Percentiles rank a stretch among this genome's conserved stretches.
Evolutionary conservation across 2,113 vertebrate species (phyloP).

Genomic region (Trochalopteron elliotii): DNA sequence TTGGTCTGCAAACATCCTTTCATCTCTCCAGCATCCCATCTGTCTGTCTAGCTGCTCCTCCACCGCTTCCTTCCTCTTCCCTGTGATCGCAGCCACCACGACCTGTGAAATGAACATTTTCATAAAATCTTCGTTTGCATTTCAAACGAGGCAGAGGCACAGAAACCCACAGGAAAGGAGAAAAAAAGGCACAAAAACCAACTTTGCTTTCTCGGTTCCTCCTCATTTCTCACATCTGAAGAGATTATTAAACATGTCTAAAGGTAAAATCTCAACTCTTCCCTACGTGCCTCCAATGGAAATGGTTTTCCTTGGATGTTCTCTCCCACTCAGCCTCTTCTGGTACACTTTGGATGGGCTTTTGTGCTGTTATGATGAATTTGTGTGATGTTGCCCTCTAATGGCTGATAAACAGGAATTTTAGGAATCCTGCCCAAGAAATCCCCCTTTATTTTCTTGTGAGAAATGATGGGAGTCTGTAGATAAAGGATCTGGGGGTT

Average conservation of each 20-base stretch:
- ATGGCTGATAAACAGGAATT: background rate
- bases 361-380: background rate
- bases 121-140: conserved; percentile 38
- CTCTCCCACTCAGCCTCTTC: no score
- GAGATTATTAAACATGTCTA: background rate
- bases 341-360: background rate
- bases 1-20: conserved; percentile 47
- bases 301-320: background rate
- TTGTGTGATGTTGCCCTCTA: conserved; percentile 24
- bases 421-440: background rate
- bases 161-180: background rate
- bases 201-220: background rate
- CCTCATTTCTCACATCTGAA: background rate
- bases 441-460: background rate
- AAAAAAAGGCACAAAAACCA: background rate
- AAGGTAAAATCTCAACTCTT: background rate
- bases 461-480: background rate
- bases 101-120: conserved; percentile 4
- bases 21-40: conserved; percentile 44
- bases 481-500: background rate
- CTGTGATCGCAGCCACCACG: conserved; percentile 26
- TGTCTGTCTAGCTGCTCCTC: conserved; percentile 46
- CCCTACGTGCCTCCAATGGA: background rate
- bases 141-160: conserved; percentile 30
- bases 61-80: conserved; percentile 37